phyloP scores from a whole-genome alignment of 2,888 invertebrate genomes.

The Cyrtodaria siliqua region DNA sequence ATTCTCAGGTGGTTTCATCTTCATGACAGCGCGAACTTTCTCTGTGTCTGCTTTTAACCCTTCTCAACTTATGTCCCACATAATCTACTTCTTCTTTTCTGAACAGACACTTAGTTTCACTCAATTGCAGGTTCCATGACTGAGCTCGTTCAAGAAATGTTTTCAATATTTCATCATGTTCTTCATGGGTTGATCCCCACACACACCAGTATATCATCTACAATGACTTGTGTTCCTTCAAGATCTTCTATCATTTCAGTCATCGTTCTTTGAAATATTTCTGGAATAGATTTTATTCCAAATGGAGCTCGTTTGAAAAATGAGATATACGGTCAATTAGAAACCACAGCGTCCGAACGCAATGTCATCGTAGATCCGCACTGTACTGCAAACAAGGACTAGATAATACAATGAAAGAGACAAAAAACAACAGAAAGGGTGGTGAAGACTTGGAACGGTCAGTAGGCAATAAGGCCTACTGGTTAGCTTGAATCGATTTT shows the following conservation, averaged over 20 bases:
- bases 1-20: constrained; percentile 23
- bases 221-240: constrained; percentile 39
- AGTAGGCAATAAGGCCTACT: too few relatives aligned
- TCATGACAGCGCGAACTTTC: constrained; percentile 24
- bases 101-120: constrained; percentile 33
- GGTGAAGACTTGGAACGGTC: too few relatives aligned
- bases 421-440: too few relatives aligned
- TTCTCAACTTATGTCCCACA: constrained; percentile 24
- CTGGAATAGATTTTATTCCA: constrained; percentile 36
- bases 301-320: not conserved
- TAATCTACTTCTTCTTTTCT: constrained; percentile 9
- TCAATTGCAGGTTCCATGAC: constrained; percentile 29
- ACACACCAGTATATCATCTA: constrained; percentile 55
- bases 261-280: constrained; percentile 35
- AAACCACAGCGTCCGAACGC: too few relatives aligned
- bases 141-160: constrained; percentile 22
- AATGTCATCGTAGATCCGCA: too few relatives aligned
- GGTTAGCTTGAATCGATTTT: too few relatives aligned
- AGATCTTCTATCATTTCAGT: constrained; percentile 37
- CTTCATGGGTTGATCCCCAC: constrained; percentile 8
- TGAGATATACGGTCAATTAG: too few relatives aligned
- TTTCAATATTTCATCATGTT: constrained; percentile 35
- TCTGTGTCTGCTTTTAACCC: constrained; percentile 19
- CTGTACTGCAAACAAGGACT: too few relatives aligned
- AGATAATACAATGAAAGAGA: too few relatives aligned